Base-by-base conservation (phyloP, 2,113 vertebrate species). In the Cinclus mexicanus region DNA sequence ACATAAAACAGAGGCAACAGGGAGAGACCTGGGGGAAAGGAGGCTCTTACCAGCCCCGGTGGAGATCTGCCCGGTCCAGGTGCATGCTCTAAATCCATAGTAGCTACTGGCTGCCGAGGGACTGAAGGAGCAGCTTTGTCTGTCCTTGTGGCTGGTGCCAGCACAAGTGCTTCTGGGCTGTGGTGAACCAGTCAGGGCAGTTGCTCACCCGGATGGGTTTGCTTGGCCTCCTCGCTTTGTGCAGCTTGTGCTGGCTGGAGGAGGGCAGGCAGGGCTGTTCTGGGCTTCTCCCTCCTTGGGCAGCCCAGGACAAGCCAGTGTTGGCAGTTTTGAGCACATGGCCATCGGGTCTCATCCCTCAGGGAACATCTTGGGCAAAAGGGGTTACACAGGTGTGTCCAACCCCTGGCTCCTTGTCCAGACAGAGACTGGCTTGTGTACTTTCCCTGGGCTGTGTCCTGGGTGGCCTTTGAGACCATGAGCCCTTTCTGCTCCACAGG, bases 181-280 rank as follows among this genome's bases (percentile, higher is more conserved):
- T 41, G 90, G 39, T 3, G 41, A 96, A 86, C 96, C 92, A 65
- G 94, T 90, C 0, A 0, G 94, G 63, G 85, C 8, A 0, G 94
- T 94, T 86, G 46, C 31, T 92, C 28, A 5, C 50, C 12, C 14
- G 10, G 70, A 11, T 60, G 50, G 49, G 41, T 89, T 89, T 88
- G 49, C 75, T 41, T 0, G 0, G 18, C 50, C 28, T 4, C 74
- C 41, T 82, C 0, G 0, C 49, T 50, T 59, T n/a, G 53, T 9
- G 44, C 39, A 53, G 79, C 28, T 46, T 61, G 33, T 75, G 60
- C 42, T 0, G 1, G 64, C 71, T 63, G 10, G 52, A 50, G 82
- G 65, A 91, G 75, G 41, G 79, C 49, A 10, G 61, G 67, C 56
- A 41, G 21, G 70, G 70, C 74, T 12, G 39, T 71, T 63, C 42